Conservation (phyloP, 2,797 vertebrate species). For the Hippopotamyrus pictus region DNA sequence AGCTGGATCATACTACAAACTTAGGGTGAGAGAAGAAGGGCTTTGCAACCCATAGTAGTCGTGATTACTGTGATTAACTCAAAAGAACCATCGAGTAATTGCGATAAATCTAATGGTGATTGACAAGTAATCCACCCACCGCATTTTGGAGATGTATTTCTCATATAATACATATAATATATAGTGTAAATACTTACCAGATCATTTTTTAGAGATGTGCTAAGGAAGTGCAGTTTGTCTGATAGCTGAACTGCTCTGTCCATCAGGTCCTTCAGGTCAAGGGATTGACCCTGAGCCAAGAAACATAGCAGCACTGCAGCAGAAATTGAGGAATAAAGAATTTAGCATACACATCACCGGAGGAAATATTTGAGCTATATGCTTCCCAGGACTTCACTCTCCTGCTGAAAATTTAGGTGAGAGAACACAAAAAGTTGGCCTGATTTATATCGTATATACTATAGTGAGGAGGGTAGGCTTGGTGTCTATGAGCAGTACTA, state of each 20-base stretch:
- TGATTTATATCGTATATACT: background rate
- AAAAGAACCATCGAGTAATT: background rate
- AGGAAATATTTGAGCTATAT: background rate
- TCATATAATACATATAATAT: background rate
- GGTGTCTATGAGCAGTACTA: background rate
- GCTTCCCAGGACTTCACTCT: background rate
- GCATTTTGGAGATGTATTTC: background rate
- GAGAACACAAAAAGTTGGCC: background rate
- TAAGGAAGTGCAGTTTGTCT: conserved; percentile 62
- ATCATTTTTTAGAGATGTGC: conserved; percentile 52
- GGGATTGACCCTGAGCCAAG: conserved; percentile 37
- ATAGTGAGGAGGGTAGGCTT: background rate
- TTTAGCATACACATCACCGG: background rate
- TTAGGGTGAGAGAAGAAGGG: background rate
- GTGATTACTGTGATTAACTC: background rate
- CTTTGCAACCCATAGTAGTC: background rate
- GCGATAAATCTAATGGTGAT: background rate
- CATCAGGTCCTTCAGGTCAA: conserved; percentile 56
- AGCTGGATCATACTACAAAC: background rate
- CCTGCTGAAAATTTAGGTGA: background rate
- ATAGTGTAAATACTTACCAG: conserved; percentile 50
- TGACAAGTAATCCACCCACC: background rate
- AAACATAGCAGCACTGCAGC: conserved; percentile 38
- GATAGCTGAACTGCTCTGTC: conserved; percentile 62
- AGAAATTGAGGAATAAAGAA: background rate